Evolutionary conservation across 2,113 vertebrate genomes (phyloP), one percentile per base, ranked within the genome.

Genomic region (Phaethon lepturus): DNA sequence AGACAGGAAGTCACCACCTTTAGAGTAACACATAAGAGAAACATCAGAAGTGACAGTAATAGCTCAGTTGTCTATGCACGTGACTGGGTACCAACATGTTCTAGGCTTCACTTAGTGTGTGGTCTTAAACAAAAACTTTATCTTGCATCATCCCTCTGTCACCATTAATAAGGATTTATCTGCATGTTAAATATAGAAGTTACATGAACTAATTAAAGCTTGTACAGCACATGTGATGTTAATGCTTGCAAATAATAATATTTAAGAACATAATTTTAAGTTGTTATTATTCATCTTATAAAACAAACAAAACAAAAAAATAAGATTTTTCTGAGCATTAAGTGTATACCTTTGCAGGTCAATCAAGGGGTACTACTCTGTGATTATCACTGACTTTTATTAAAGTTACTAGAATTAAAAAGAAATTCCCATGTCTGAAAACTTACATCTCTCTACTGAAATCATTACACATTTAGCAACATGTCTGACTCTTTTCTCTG

Each of bases 121-220:
- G 19, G 58, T 80, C 73, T 85, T 67, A 45, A 44, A 82, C 3
- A 86, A 78, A 28, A 55, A 13, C 50, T 84, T 75, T 58, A 58
- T 33, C 58, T 76, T 94, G n/a, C 62, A 76, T 90, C 84, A 94
- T 66, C 18, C 12, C 58, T 81, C 52, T 81, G 47, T 64, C 40
- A 79, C 38, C 62, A 90, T 60, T 84, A 90, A 92, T 80, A 86
- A 93, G 20, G 38, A 53, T 72, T 92, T 97, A 84, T 68, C 63
- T 88, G 56, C 50, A 78, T 58, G 84, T 29, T 86, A 91, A 91
- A 93, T 53, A 93, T 23, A 91, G 33, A 82, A 74, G 44, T 45
- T 52, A 16, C 17, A 74, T 1, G 3, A 86, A 86, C 38, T 95
- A 90, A 96, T 95, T 85, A 91, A 90, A 52, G 73, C 66, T 84